Base-by-base conservation (phyloP, 2,888 invertebrate genomes). In the Drosophila sordidula region DNA sequence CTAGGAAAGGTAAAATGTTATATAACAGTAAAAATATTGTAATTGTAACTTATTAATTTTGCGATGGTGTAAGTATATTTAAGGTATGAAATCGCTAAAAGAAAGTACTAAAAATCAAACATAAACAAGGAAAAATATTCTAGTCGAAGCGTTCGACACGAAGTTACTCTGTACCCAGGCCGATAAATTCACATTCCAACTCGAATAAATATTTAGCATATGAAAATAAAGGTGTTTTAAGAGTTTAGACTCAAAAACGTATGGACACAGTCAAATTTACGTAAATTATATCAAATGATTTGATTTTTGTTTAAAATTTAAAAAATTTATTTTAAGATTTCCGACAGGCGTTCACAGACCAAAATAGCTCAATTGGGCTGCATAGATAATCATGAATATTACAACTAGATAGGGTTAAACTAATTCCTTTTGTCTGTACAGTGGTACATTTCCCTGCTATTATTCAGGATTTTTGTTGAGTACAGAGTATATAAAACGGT, bases 161-260 rank as follows among this genome's bases (percentile, higher is more conserved):
- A 11, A 9, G 6, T 9, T 39, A 57, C 61, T 58, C 58, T 57
- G 57, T 36, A 36, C 42, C 34, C 55, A 12, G 3, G 8, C 18
- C 1, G 1, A 25, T 14, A 5, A 46, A 4, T 14, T 38, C 8
- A 38, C 8, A 38, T 36, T 38, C 1, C 2, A 14, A 6, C n/a
- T 14, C n/a, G 18, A 18, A 18, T 18, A 18, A 22, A 22, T 22
- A 22, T 0, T 22, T 22, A 3, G 22, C 4, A 22, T 22, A 6
- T 6, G 6, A 26, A 29, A 29, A 29, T 29, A 29, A 1, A 29
- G 8, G 8, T 29, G 8, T 6, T 8, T 29, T 3, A 29, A 9
- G 6, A 26, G 26, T 22, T 22, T 22, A 3, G 22, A 22, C 22
- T 22, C 22, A 29, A 9, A 26, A 26, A 6, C 6, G 26, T 26